Evolutionary conservation across 2,888 invertebrate genomes (phyloP).

Genomic region (Tipula helvola): DNA sequence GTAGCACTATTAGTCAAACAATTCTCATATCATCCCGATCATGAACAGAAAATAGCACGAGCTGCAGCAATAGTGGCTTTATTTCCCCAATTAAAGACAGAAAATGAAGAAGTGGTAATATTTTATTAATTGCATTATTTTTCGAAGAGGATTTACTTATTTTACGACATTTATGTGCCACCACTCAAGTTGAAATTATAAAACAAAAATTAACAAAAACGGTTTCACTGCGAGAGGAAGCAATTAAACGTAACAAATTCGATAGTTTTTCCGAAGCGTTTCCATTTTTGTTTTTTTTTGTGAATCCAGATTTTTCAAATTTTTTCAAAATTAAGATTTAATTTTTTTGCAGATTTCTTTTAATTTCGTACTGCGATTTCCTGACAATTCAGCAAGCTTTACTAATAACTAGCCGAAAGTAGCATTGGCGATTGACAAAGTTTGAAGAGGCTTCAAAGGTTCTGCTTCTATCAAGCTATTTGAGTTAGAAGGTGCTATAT

Average conservation of each 20-base stretch:
- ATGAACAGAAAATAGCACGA: neutral
- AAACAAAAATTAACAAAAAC: neutral
- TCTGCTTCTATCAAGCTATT: neutral
- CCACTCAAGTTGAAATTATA: neutral
- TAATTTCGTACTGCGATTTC: neutral
- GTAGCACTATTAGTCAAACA: neutral
- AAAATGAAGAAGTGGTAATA: neutral
- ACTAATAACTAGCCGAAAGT: neutral
- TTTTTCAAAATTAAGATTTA: neutral
- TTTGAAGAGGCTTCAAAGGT: neutral
- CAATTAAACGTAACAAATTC: neutral
- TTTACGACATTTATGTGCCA: neutral
- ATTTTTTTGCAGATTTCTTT: neutral
- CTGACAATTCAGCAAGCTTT: neutral
- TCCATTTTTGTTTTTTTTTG: neutral
- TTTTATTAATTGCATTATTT: neutral
- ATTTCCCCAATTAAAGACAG: neutral
- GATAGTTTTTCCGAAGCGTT: neutral
- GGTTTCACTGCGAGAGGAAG: neutral
- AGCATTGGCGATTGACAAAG: neutral
- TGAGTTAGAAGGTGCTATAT: neutral
- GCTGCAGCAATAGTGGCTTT: neutral
- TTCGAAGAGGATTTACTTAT: neutral
- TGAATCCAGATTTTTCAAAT: neutral
- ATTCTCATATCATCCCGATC: neutral